Evolutionary conservation across 2,888 invertebrate genomes (phyloP).

Genomic region (Ormia ochracea): DNA sequence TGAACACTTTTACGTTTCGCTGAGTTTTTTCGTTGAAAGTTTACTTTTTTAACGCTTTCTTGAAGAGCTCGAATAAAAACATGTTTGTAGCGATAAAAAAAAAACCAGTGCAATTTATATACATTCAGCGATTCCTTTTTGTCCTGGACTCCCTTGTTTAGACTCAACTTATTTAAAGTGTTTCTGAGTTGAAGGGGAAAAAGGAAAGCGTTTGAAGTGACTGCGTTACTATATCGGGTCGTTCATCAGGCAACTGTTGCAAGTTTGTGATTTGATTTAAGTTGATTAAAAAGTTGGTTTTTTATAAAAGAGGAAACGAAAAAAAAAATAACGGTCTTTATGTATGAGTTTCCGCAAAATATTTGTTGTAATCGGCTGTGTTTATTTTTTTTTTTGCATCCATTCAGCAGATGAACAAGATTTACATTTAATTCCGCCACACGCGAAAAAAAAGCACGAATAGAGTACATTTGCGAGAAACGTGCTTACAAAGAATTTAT

Average conservation of each 20-base stretch:
- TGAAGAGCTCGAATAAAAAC: background rate
- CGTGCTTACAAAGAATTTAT: no score
- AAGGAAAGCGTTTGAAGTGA: slow-evolving; percentile 25
- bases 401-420: no score
- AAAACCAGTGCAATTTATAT: slow-evolving; percentile 43
- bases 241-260: slow-evolving; percentile 50
- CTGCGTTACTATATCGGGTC: slow-evolving; percentile 11
- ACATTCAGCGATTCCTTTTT: slow-evolving; percentile 29
- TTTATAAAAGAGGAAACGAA: background rate
- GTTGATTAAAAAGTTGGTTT: slow-evolving; percentile 61
- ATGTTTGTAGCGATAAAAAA: background rate
- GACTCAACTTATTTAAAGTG: background rate
- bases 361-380: slow-evolving; percentile 23
- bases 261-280: slow-evolving; percentile 55
- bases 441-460: no score
- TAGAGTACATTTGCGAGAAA: no score
- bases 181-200: slow-evolving; percentile 2
- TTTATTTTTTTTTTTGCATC: background rate
- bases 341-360: background rate
- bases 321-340: slow-evolving; percentile 1
- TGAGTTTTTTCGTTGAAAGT: slow-evolving; percentile 67
- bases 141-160: background rate
- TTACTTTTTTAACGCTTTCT: slow-evolving; percentile 39
- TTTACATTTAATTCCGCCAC: no score
- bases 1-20: slow-evolving; percentile 75